A percentile compares a stretch with the other conserved stretches of the same genome.
Evolutionary conservation across 2,888 invertebrate species (phyloP).

Genomic region (Xanthorhoe designata): DNA sequence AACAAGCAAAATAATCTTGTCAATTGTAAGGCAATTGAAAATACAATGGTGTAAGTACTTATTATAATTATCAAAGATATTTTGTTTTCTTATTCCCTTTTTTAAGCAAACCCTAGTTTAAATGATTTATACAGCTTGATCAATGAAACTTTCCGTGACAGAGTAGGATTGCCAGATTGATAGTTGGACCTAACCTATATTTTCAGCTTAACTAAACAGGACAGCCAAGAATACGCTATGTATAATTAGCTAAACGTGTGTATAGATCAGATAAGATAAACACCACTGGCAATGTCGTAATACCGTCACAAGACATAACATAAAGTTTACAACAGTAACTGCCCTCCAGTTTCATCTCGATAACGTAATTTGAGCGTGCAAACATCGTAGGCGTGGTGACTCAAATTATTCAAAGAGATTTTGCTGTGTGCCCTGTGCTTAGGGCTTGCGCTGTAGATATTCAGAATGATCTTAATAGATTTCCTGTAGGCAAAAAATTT

Average conservation of each 20-base stretch:
- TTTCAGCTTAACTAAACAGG: too few species aligned
- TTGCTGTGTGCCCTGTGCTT: constrained; percentile 12
- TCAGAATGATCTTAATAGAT: neutral
- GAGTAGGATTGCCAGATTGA: too few species aligned
- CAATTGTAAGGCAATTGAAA: neutral
- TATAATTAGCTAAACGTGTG: constrained; percentile 2
- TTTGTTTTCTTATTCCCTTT: neutral
- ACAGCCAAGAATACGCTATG: neutral
- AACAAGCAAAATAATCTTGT: neutral
- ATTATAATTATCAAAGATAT: neutral
- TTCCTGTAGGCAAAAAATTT: neutral
- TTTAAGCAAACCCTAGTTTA: neutral
- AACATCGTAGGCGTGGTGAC: constrained; percentile 51
- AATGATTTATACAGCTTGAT: neutral
- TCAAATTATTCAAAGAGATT: constrained; percentile 51
- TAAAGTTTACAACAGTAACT: constrained; percentile 57
- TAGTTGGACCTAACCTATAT: too few species aligned
- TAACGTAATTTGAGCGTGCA: constrained; percentile 59
- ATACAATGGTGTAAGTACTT: neutral
- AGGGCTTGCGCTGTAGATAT: neutral
- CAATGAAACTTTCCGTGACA: too few species aligned
- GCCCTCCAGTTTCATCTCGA: constrained; percentile 54
- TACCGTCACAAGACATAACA: constrained; percentile 51
- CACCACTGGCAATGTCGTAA: constrained; percentile 22
- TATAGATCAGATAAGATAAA: neutral